Base-by-base conservation (phyloP, 2,113 vertebrate species). In the Syngnathus typhle region DNA sequence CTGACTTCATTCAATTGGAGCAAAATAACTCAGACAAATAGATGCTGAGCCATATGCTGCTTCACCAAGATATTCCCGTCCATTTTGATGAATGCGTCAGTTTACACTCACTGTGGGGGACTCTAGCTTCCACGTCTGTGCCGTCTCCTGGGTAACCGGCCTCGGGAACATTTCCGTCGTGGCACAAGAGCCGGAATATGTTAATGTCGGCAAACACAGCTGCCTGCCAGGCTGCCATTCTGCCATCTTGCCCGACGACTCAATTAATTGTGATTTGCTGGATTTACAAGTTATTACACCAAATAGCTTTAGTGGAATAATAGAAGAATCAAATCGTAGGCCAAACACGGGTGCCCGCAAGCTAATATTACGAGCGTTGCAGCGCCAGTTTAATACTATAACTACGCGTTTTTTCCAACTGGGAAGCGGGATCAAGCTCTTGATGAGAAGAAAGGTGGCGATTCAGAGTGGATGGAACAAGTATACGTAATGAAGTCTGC, bases 341-440 rank as follows among this genome's bases (percentile, higher is more conserved):
- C 70, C 70, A 81, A 81, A 80, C 72, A 76, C 70, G 72, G 65
- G 74, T 73, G 77, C 64, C 51, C 71, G 73, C 56, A 27, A 70
- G 61, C 46, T 62, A 61, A 59, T 62, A 67, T 65, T 71, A 78
- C 67, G 21, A 18, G 71, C 27, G 68, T 75, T 70, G 63, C 44
- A 47, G 62, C 37, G 37, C 19, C 54, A 67, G 67, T 64, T 79
- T 59, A 75, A 73, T 65, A 32, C 27, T 32, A 27, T 61, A 7
- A 80, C 76, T 67, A 64, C 46, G 65, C 62, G 58, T 63, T 49
- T 82, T 47, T 85, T 65, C 69, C 70, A 52, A 27, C 11, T 18
- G 39, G 68, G 61, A 74, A 65, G 68, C 32, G 1, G 75, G 64
- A 69, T 71, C 55, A 58, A 27, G 49, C 36, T 67, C 19, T 32